Evolutionary conservation across 2,113 vertebrate species (phyloP).

Genomic region (Pantherophis guttatus): DNA sequence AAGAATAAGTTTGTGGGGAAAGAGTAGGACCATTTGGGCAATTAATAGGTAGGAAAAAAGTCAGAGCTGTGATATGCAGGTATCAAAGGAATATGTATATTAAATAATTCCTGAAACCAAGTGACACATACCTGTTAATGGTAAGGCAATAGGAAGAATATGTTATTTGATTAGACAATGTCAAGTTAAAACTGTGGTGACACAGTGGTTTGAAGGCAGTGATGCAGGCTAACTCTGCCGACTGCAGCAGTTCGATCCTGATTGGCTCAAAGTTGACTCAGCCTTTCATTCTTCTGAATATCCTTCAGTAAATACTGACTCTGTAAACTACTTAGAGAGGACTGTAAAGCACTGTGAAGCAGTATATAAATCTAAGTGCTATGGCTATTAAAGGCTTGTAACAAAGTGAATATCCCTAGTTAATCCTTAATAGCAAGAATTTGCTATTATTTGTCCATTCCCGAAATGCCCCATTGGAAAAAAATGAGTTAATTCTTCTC

Average conservation of each 20-base stretch:
- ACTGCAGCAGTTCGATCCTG: no score
- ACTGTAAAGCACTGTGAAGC: no score
- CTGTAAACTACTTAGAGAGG: no score
- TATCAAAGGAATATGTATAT: background rate
- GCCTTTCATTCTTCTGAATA: no score
- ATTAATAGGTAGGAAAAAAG: background rate
- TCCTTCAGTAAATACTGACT: no score
- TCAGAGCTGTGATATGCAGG: background rate
- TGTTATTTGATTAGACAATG: background rate
- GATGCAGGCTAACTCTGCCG: no score
- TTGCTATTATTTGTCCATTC: background rate
- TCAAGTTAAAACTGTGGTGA: background rate
- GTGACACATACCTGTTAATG: background rate
- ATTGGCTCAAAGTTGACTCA: no score
- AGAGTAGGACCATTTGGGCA: background rate
- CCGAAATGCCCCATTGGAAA: background rate
- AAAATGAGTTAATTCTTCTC: background rate
- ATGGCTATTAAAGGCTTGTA: background rate
- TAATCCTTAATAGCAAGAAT: background rate
- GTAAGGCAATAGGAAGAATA: background rate
- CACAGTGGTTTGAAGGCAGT: no score
- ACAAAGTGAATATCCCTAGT: background rate
- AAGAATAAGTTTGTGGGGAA: background rate
- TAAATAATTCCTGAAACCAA: background rate
- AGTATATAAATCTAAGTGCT: no score